Conservation (phyloP, 2,797 vertebrate species). For the Neosalanx taihuensis region DNA sequence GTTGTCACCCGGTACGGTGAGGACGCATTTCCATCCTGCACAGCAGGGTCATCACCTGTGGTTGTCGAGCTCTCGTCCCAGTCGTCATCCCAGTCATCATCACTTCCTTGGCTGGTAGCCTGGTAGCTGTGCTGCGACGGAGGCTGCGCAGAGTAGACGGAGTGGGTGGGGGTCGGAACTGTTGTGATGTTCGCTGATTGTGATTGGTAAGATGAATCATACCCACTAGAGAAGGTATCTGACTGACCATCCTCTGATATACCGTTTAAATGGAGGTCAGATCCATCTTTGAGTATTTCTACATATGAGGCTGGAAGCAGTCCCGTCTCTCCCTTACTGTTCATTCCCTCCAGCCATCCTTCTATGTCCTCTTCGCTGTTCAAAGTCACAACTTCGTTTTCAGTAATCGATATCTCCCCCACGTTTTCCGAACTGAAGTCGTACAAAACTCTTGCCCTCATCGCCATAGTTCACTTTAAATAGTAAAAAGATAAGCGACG, state of each 20-base stretch:
- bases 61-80: slow-evolving; percentile 84
- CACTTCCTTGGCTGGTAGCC: slow-evolving; percentile 77
- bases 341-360: slow-evolving; percentile 92
- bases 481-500: slow-evolving; percentile 21
- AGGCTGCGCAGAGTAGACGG: slow-evolving; percentile 30
- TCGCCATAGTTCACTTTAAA: slow-evolving; percentile 72
- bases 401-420: slow-evolving; percentile 88
- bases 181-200: slow-evolving; percentile 43
- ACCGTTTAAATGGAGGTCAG: slow-evolving; percentile 48
- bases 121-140: slow-evolving; percentile 68
- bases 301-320: slow-evolving; percentile 96
- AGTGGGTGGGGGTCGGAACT: slow-evolving; percentile 50
- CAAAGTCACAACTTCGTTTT: slow-evolving; percentile 87
- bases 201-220: slow-evolving; percentile 43
- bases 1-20: slow-evolving; percentile 64
- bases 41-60: slow-evolving; percentile 69
- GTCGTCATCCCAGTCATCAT: slow-evolving; percentile 86
- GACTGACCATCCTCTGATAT: slow-evolving; percentile 62
- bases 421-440: slow-evolving; percentile 91
- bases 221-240: slow-evolving; percentile 22
- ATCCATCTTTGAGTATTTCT: slow-evolving; percentile 75
- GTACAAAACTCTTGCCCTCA: slow-evolving; percentile 87
- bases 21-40: slow-evolving; percentile 42
- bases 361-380: slow-evolving; percentile 91
- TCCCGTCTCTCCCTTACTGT: slow-evolving; percentile 86